Evolutionary conservation across 2,797 vertebrate genomes (phyloP), one percentile per base, ranked within the genome.

Genomic region (Odontamblyopus rebecca): DNA sequence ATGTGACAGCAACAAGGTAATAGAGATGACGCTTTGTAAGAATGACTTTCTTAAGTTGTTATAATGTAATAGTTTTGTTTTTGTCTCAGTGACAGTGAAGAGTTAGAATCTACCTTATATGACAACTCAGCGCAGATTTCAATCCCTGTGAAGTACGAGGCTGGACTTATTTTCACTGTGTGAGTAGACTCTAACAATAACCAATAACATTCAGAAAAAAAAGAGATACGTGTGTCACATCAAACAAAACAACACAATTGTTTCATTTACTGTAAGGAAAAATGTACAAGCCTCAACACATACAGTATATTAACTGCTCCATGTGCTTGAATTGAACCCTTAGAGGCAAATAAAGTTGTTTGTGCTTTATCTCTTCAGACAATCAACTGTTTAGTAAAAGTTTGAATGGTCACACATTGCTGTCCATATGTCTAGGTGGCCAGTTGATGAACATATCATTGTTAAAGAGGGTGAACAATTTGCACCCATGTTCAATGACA

Each of bases 31-130:
- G 11, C 29, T 64, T 2, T 54, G 60, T 26, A 57, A 57, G 12
- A 7, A 44, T 18, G 6, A 2, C 16, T 65, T 2, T 41, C 44
- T 32, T 3, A 30, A 2, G 19, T 27, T 73, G 13, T 70, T 59
- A 8, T 59, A 12, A 41, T 6, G 8, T 15, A 18, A 38, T 66
- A 4, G 0, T 27, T 57, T 23, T 29, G 2, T 68, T 73, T 48
- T 71, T 75, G 11, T 91, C 86, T 71, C 79, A 99, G 98, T 91
- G 98, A 99, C 92, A 98, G 97, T 3, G 96, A 98, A 68, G 97
- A 98, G 82, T 83, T 89, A 19, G 27, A 76, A 0, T 93, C 93
- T 5, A 93, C 91, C 0, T 78, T 95, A 66, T 12, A 26, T n/a
- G 95, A 98, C 83, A 98, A 98, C 87, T 82, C 73, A 53, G 92